Conservation (phyloP, 2,888 invertebrate species). For the Phymatocera aterrima region DNA sequence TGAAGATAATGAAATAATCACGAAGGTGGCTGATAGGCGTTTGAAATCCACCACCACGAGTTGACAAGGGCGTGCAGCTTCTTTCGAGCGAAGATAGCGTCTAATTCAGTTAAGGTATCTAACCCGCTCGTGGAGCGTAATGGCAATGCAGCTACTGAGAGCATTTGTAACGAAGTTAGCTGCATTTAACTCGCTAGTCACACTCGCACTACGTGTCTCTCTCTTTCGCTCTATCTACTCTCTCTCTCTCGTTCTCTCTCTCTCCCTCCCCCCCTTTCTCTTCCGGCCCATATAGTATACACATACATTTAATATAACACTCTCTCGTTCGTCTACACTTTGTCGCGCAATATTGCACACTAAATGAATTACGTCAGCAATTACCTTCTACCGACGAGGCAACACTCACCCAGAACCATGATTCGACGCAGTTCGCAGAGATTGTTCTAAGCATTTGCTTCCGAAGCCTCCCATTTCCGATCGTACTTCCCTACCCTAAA, state of each 20-base stretch:
- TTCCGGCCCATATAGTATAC: slow-evolving; percentile 28
- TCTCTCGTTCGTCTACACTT: slow-evolving; percentile 57
- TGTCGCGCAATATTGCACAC: slow-evolving; percentile 70
- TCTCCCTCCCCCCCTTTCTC: slow-evolving; percentile 36
- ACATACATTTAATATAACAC: slow-evolving; percentile 7
- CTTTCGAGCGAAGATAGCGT: slow-evolving; percentile 32
- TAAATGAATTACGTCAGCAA: slow-evolving; percentile 69
- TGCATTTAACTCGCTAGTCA: slow-evolving; percentile 45
- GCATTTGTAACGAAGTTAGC: slow-evolving; percentile 42
- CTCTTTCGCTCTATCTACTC: slow-evolving; percentile 47
- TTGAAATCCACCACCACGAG: neutral
- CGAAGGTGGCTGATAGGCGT: neutral
- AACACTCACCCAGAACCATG: slow-evolving; percentile 36
- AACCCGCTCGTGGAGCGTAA: slow-evolving; percentile 32
- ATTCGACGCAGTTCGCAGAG: slow-evolving; percentile 15
- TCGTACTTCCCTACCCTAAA: neutral
- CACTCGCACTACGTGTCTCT: slow-evolving; percentile 40
- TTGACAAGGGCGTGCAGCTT: neutral
- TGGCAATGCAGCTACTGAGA: slow-evolving; percentile 45
- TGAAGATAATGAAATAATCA: slow-evolving; percentile 11
- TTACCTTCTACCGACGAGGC: slow-evolving; percentile 58
- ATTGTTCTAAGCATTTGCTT: slow-evolving; percentile 20
- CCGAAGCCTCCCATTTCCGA: neutral
- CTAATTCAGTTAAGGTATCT: slow-evolving; percentile 33
- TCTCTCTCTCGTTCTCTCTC: slow-evolving; percentile 36